A percentile compares a stretch with the other conserved stretches of the same genome.
These are phyloP conservation scores for Drosophila neonasuta DNA, from an alignment of 2,888 invertebrate species.

Conservation along the genomic window DNA sequence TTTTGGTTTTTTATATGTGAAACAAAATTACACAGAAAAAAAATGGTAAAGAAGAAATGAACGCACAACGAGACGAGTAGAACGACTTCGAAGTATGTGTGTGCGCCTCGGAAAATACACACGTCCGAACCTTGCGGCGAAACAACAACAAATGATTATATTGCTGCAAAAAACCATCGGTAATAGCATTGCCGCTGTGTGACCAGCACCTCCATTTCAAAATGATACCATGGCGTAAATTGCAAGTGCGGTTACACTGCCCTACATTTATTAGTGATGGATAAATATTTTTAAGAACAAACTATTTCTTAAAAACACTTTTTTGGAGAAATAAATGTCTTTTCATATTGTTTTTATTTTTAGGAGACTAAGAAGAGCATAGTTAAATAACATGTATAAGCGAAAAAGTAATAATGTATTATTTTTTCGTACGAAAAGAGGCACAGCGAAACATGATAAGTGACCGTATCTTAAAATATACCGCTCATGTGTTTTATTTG, in stretches of 20 bases:
- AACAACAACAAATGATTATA: slow-evolving; percentile 56
- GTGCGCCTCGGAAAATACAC: slow-evolving; percentile 17
- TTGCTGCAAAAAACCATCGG: slow-evolving; percentile 10
- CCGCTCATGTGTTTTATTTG: neutral
- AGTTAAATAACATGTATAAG: too few relatives aligned
- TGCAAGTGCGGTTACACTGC: neutral
- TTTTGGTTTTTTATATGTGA: slow-evolving; percentile 30
- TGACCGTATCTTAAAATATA: neutral
- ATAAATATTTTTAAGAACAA: too few relatives aligned
- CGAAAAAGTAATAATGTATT: too few relatives aligned
- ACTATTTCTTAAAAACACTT: too few relatives aligned
- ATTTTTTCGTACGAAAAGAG: too few relatives aligned
- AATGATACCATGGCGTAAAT: neutral
- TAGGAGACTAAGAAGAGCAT: too few relatives aligned
- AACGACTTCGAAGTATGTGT: slow-evolving; percentile 32
- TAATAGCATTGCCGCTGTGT: slow-evolving; percentile 13
- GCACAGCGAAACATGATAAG: neutral
- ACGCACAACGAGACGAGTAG: slow-evolving; percentile 37
- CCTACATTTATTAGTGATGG: neutral
- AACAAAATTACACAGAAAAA: slow-evolving; percentile 59
- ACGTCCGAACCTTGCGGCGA: slow-evolving; percentile 56
- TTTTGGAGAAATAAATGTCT: too few relatives aligned
- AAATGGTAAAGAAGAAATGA: slow-evolving; percentile 34
- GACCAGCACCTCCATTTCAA: neutral
- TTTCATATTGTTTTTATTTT: too few relatives aligned